Percentiles rank a stretch among this genome's conserved stretches.
Evolutionary conservation across 2,113 vertebrate genomes (phyloP).

Genomic region (Lucifuga dentata): DNA sequence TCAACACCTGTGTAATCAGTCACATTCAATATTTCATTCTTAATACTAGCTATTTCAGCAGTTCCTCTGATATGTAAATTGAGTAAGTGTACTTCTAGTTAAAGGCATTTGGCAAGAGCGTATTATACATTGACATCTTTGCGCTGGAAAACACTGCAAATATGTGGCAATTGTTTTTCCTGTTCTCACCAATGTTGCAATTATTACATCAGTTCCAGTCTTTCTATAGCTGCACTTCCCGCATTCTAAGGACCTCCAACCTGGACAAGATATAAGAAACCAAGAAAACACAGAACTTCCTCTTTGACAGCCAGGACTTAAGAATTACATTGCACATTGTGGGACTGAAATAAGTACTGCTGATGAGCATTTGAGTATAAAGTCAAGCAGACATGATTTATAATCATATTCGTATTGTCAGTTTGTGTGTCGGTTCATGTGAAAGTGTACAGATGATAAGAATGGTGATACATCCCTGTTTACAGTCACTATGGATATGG

Average conservation of each 20-base stretch:
- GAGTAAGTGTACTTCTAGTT: conserved; percentile 57
- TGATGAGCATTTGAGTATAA: not conserved
- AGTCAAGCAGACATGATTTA: not conserved
- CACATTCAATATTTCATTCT: conserved; percentile 7
- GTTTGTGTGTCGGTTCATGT: conserved; percentile 22
- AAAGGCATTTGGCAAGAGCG: conserved; percentile 53
- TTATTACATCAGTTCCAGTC: conserved; percentile 29
- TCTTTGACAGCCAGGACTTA: no score
- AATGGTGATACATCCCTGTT: conserved; percentile 55
- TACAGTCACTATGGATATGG: conserved; percentile 52
- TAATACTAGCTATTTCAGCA: conserved; percentile 32
- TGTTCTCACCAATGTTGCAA: conserved; percentile 25
- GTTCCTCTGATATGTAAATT: conserved; percentile 46
- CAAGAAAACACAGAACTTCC: not conserved
- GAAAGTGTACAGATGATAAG: conserved; percentile 49
- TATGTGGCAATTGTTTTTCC: conserved; percentile 43
- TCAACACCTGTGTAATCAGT: conserved; percentile 9
- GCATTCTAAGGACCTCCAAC: not conserved
- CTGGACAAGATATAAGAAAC: not conserved
- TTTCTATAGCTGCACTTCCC: conserved; percentile 32
- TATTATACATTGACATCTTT: conserved; percentile 11
- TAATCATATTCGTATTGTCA: conserved; percentile 2
- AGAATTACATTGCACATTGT: no score
- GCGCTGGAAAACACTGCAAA: conserved; percentile 19
- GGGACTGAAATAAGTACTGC: no score